These are phyloP conservation scores for Tenebrosternarchus preto DNA, from an alignment of 2,113 vertebrate species.

Conservation along the genomic window DNA sequence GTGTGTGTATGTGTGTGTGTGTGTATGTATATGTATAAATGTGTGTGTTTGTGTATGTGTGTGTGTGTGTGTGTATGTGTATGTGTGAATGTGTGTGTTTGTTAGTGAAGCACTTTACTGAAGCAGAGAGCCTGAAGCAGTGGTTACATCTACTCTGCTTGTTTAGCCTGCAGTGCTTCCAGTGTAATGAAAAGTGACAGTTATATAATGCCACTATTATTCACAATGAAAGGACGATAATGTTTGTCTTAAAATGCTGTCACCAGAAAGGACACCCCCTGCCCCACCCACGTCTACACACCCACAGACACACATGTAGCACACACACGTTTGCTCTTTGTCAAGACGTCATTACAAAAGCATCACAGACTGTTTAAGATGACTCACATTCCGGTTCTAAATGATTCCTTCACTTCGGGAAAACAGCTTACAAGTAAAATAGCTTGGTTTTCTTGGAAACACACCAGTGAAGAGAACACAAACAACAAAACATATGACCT, in stretches of 20 bases:
- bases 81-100: background rate
- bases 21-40: background rate
- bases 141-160: background rate
- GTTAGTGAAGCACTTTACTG: background rate
- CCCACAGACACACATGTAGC: background rate
- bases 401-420: too few relatives aligned
- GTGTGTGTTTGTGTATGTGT: background rate
- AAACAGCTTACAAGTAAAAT: too few relatives aligned
- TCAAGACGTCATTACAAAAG: background rate
- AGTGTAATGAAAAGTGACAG: conserved; percentile 32
- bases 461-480: too few relatives aligned
- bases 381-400: too few relatives aligned
- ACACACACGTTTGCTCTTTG: background rate
- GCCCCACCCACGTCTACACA: background rate
- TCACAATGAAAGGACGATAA: conserved; percentile 23
- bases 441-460: too few relatives aligned
- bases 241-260: conserved; percentile 10
- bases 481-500: too few relatives aligned
- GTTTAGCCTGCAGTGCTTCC: background rate
- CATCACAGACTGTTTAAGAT: too few relatives aligned
- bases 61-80: background rate
- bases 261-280: background rate
- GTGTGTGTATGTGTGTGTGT: background rate
- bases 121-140: background rate
- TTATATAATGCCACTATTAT: conserved; percentile 30